These are phyloP conservation scores for Trichopoda pennipes DNA, from an alignment of 2,888 invertebrate genomes.

Conservation along the genomic window DNA sequence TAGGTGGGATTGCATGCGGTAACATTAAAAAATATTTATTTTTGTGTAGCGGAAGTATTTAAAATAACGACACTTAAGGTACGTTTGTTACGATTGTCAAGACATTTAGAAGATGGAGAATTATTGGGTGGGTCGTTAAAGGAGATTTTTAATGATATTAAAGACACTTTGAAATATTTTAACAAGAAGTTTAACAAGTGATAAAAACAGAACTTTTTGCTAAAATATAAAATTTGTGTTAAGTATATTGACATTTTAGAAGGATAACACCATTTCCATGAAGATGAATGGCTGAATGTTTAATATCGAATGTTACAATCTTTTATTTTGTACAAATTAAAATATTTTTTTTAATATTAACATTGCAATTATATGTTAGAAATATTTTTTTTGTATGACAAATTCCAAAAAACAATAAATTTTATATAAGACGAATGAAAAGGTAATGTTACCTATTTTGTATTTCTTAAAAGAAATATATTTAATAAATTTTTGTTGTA, in stretches of 20 bases:
- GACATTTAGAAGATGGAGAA: background rate
- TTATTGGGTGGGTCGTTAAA: background rate
- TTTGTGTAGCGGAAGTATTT: conserved; percentile 62
- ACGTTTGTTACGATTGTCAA: conserved; percentile 42
- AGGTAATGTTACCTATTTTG: too few relatives aligned
- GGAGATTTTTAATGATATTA: background rate
- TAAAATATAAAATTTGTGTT: background rate
- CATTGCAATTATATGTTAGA: too few relatives aligned
- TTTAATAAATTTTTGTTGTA: too few relatives aligned
- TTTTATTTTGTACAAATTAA: too few relatives aligned
- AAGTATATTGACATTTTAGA: background rate
- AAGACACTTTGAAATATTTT: conserved; percentile 12
- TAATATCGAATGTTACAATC: too few relatives aligned
- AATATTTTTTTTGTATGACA: too few relatives aligned
- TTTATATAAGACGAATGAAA: too few relatives aligned
- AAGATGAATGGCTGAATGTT: background rate
- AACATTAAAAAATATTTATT: conserved; percentile 48
- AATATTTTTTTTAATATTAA: too few relatives aligned
- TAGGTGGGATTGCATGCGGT: conserved; percentile 18
- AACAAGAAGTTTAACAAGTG: conserved; percentile 28
- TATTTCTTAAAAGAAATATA: too few relatives aligned
- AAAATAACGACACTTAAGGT: conserved; percentile 65
- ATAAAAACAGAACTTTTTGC: conserved; percentile 15
- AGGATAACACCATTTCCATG: conserved; percentile 31
- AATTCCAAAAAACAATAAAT: too few relatives aligned